These are phyloP conservation scores for Isotomurus palustris DNA, from an alignment of 2,888 invertebrate species.

Conservation along the genomic window DNA sequence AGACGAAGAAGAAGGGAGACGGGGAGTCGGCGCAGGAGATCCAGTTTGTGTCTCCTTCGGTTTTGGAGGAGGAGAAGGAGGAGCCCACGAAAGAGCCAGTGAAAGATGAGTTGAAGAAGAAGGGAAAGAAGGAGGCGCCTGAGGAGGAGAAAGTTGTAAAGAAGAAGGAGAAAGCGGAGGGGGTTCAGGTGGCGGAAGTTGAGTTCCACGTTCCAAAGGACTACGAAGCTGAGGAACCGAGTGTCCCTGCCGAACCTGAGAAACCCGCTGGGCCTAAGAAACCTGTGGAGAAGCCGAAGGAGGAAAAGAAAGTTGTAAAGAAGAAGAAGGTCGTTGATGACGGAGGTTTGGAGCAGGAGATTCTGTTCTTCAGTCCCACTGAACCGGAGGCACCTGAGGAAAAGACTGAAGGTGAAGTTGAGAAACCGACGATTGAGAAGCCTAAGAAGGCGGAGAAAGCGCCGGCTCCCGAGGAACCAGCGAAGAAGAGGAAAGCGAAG, in stretches of 20 bases:
- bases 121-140: slow-evolving; percentile 52
- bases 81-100: background rate
- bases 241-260: too few species aligned
- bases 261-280: background rate
- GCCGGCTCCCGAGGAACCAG: background rate
- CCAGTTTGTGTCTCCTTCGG: slow-evolving; percentile 1
- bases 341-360: background rate
- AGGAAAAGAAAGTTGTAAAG: slow-evolving; percentile 47
- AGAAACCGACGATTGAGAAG: background rate
- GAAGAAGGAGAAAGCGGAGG: slow-evolving; percentile 4
- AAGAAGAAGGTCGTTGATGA: background rate
- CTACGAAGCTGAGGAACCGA: too few species aligned
- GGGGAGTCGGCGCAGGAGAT: slow-evolving; percentile 4
- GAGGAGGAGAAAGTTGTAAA: background rate
- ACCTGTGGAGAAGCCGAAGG: background rate
- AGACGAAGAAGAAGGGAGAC: slow-evolving; percentile 1
- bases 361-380: background rate
- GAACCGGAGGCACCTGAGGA: slow-evolving; percentile 59
- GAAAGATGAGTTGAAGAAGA: background rate
- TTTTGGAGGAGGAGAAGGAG: background rate
- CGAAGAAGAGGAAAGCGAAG: slow-evolving; percentile 1
- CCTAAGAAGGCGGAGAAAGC: slow-evolving; percentile 2
- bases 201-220: slow-evolving; percentile 50
- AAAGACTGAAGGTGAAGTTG: slow-evolving; percentile 4
- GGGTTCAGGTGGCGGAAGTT: slow-evolving; percentile 57